Evolutionary conservation across 2,888 invertebrate genomes (phyloP), one percentile per base, ranked within the genome.

Genomic region (Arge pagana): DNA sequence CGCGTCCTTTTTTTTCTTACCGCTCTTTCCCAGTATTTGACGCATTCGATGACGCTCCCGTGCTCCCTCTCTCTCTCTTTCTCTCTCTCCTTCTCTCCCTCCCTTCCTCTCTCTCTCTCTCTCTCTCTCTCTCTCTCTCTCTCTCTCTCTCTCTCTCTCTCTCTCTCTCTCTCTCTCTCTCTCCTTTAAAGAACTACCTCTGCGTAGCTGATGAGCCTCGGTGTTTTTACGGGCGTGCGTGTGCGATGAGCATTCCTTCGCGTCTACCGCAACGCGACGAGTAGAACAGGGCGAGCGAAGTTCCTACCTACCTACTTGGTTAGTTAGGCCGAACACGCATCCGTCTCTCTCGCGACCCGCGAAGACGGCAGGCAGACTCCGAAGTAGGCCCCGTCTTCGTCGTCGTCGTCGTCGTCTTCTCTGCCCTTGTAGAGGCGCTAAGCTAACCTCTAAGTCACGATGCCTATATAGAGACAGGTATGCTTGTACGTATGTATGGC

Each of bases 81-180:
- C 23, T 33, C 19, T 39, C 24, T 13, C 21, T 43, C 42, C 28
- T 39, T 48, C 15, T 31, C 28, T 37, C 28, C 39, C 18, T 21
- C 15, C 31, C 37, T 11, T 37, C 8, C 15, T 50, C 41, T 15
- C 24, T 50, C 45, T 16, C 39, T 4, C 16, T 16, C 33, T 21
- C 24, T 18, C 36, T 43, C 23, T 21, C 7, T 23, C 13, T 13
- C 33, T n/a, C 53, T 42, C 36, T 24, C n/a, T 42, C 42, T 26
- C 43, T 36, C 24, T 8, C 3, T 24, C 41, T 28, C 30, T 24
- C 16, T 45, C 24, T 18, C 23, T 10, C 31, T 24, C 31, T 30
- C 39, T 52, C 48, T 50, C 50, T 39, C 35, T 50, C 40, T 40
- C 37, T 39, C 50, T 51, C 51, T 23, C 15, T 24, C 49, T 13